phyloP scores from a whole-genome alignment of 2,888 invertebrate genomes.

The Litoditis marina region DNA sequence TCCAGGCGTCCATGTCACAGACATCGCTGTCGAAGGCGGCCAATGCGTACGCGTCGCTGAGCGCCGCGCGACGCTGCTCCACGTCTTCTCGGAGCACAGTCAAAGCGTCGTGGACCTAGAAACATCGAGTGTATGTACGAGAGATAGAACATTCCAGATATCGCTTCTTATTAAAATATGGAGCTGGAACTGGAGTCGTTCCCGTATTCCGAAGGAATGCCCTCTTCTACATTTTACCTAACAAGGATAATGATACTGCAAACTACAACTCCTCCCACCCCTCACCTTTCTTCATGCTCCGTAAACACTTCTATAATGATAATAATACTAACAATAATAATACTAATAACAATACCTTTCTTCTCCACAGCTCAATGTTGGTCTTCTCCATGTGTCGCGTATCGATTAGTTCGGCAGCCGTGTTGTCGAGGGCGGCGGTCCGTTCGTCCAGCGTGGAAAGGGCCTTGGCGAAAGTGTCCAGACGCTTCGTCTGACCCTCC shows the following conservation, averaged over 20 bases:
- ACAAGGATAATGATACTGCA: no score
- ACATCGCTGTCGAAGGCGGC: conserved; percentile 89
- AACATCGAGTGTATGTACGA: conserved; percentile 14
- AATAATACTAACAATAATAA: no score
- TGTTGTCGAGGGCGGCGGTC: conserved; percentile 40
- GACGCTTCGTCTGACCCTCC: conserved; percentile 82
- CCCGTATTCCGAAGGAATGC: no score
- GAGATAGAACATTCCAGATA: no score
- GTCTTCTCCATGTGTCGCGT: conserved; percentile 76
- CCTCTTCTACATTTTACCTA: no score
- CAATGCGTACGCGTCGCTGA: conserved; percentile 78
- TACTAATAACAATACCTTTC: conserved; percentile 22
- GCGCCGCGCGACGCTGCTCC: conserved; percentile 70
- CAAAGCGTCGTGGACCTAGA: conserved; percentile 40
- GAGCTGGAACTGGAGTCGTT: no score
- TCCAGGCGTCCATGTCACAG: conserved; percentile 67
- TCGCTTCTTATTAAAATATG: no score
- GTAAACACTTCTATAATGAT: no score
- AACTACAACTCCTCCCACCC: no score
- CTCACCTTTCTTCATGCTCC: no score
- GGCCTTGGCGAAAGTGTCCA: conserved; percentile 89
- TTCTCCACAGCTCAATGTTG: conserved; percentile 44
- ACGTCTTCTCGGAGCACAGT: conserved; percentile 70
- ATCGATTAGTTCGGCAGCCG: conserved; percentile 71
- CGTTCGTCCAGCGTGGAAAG: conserved; percentile 67